Base-by-base conservation (phyloP, 2,888 invertebrate genomes). In the Thumatha senex region DNA sequence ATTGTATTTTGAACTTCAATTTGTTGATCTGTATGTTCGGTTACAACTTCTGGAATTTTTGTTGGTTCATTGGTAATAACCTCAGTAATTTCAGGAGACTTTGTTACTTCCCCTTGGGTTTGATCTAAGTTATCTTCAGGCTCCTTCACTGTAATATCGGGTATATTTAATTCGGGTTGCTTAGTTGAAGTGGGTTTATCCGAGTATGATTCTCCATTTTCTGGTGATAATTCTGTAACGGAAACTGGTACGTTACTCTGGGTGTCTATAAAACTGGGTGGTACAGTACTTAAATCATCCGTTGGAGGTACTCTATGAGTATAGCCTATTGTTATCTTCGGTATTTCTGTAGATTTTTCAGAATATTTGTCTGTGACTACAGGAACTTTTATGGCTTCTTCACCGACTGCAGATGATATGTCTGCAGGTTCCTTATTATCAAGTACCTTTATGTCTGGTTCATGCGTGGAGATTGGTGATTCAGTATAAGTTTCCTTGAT, bases 191-290 rank as follows among this genome's bases (percentile, higher is more conserved):
- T 33, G 56, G 2, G 48, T 43, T 53, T 60, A 29, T 41, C 30
- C 7, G 51, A 43, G 12, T 38, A 36, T 11, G 39, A 34, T 36
- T 35, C 12, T 24, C 0, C 15, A 14, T 18, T 9, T 14, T 39
- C 41, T 42, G 46, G 38, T 40, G 14, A 15, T 11, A 33, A 33
- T 36, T 46, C 51, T 41, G 47, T 46, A 24, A 41, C 18, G 0
- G 42, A 33, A 35, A 12, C n/a, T 7, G 63, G 63, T 5, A 56
- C 53, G 14, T 42, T 41, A 2, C 51, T 65, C 12, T 7, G 35
- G 24, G 38, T 42, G 24, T 54, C 51, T 30, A 12, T 31, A 14
- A 8, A 13, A 15, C 24, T 38, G 30, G 51, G 51, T 29, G 40
- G 40, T 44, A 43, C 35, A 14, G 35, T 51, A 11, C 5, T 29